These are phyloP conservation scores for Phalloptychus januarius DNA, from an alignment of 2,797 vertebrate species.

Conservation along the genomic window DNA sequence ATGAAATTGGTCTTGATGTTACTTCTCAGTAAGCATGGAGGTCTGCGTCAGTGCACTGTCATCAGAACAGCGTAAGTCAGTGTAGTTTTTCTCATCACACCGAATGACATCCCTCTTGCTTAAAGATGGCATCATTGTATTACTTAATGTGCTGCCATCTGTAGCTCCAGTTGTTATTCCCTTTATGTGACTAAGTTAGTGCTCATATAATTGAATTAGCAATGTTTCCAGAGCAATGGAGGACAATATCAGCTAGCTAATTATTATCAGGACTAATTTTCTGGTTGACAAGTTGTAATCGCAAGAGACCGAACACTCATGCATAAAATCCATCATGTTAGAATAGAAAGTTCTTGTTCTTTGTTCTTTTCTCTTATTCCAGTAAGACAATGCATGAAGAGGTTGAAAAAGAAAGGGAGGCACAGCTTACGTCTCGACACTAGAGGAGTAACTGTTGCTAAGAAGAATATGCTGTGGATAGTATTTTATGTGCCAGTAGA, in stretches of 20 bases:
- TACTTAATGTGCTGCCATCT: slow-evolving; percentile 20
- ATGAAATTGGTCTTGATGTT: slow-evolving; percentile 52
- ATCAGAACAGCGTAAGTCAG: slow-evolving; percentile 17
- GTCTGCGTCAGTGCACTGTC: slow-evolving; percentile 29
- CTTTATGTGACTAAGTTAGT: slow-evolving; percentile 73
- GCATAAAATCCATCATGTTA: slow-evolving; percentile 56
- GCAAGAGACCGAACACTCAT: slow-evolving; percentile 46
- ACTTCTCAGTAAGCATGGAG: slow-evolving; percentile 23
- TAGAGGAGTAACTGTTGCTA: slow-evolving; percentile 19
- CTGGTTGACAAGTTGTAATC: slow-evolving; percentile 68
- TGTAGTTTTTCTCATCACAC: slow-evolving; percentile 20
- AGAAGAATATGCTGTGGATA: slow-evolving; percentile 44
- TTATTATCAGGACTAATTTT: slow-evolving; percentile 80
- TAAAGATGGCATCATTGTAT: slow-evolving; percentile 29
- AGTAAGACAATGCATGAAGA: background rate
- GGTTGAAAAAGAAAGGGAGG: slow-evolving; percentile 30
- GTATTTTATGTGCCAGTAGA: slow-evolving; percentile 36
- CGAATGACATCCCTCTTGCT: slow-evolving; percentile 7
- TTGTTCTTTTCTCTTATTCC: slow-evolving; percentile 28
- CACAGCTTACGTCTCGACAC: background rate
- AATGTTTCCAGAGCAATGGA: slow-evolving; percentile 56
- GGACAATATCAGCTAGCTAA: slow-evolving; percentile 66
- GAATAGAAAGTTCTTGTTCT: slow-evolving; percentile 15
- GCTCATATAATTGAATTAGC: slow-evolving; percentile 69
- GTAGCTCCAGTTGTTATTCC: slow-evolving; percentile 46